Percentiles rank a stretch among this genome's conserved stretches.
These are phyloP conservation scores for Calliphora vomitoria DNA, from an alignment of 2,888 invertebrate genomes.

Conservation along the genomic window DNA sequence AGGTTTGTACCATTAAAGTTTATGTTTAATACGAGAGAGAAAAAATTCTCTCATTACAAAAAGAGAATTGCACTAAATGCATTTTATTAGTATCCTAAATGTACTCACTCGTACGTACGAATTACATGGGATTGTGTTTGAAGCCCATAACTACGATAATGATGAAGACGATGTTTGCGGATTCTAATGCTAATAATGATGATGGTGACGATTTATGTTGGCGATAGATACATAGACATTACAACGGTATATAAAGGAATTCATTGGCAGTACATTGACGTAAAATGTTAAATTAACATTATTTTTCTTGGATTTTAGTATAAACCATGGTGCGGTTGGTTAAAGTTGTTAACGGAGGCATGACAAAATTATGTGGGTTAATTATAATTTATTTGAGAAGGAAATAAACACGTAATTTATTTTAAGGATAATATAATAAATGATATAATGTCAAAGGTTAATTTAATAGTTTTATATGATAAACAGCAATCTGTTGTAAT, in stretches of 20 bases:
- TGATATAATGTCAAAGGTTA: not conserved
- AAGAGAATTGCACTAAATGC: not conserved
- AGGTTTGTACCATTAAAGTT: not conserved
- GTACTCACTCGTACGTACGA: not conserved
- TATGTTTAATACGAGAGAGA: not conserved
- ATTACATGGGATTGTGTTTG: not conserved
- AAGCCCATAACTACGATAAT: not conserved
- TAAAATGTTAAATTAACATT: constrained; percentile 23
- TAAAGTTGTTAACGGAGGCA: not conserved
- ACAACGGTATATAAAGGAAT: not conserved
- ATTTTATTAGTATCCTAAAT: not conserved
- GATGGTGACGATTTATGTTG: not conserved
- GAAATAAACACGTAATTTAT: not conserved
- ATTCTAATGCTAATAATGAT: not conserved
- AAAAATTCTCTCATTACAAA: not conserved
- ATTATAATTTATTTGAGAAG: not conserved
- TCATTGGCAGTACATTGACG: not conserved
- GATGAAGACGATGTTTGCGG: not conserved
- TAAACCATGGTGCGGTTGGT: constrained; percentile 18
- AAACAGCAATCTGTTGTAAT: not conserved
- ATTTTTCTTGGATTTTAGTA: constrained; percentile 28
- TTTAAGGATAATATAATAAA: not conserved
- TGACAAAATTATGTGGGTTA: not conserved
- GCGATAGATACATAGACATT: not conserved
- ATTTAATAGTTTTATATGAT: not conserved